These are phyloP conservation scores for Chionoecetes opilio DNA, from an alignment of 1,140 invertebrate species.

Conservation along the genomic window DNA sequence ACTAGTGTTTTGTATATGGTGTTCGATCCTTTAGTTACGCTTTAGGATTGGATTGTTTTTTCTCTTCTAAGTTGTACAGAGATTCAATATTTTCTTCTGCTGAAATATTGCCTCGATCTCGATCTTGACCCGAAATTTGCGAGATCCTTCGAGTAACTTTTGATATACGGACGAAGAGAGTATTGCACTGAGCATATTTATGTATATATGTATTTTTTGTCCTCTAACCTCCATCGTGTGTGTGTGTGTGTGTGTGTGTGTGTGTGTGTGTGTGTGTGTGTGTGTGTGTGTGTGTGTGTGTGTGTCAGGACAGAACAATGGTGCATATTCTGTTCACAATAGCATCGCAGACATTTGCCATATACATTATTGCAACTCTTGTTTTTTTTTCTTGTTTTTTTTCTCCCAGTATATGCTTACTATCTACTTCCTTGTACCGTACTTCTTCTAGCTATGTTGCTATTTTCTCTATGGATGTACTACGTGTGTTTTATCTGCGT, in stretches of 20 bases:
- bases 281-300: constrained; percentile 55
- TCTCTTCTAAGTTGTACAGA: background rate
- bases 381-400: constrained; percentile 13
- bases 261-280: constrained; percentile 48
- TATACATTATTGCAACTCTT: constrained; percentile 10
- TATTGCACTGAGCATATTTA: background rate
- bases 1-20: no score
- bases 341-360: background rate
- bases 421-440: no score
- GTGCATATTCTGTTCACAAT: constrained; percentile 29
- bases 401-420: background rate
- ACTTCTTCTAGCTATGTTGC: no score
- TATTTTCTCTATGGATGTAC: no score
- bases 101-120: background rate
- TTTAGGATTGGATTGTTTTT: no score
- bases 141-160: background rate
- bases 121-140: background rate
- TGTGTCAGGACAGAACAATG: constrained; percentile 24
- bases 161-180: background rate
- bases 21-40: no score
- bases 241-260: constrained; percentile 61
- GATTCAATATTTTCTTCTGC: background rate
- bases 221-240: background rate
- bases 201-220: background rate
- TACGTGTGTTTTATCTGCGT: background rate